Percentiles rank a stretch among this genome's conserved stretches.
phyloP scores from a whole-genome alignment of 2,113 vertebrate genomes.

The Psammodynastes pulverulentus region DNA sequence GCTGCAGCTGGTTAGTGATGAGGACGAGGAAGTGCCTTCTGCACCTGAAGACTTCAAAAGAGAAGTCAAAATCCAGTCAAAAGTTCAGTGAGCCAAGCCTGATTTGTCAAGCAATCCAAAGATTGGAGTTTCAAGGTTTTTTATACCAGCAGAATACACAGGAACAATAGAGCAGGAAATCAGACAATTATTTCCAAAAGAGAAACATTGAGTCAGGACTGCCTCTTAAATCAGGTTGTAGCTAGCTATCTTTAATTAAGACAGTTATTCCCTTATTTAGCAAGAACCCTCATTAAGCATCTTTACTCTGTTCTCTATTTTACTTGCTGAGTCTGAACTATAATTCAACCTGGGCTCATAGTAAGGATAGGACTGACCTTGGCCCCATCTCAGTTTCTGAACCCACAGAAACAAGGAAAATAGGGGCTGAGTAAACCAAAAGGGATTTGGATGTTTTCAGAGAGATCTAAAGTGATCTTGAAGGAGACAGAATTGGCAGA shows the following conservation, averaged over 20 bases:
- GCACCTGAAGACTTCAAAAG: background rate
- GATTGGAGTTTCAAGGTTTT: background rate
- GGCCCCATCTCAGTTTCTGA: background rate
- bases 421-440: background rate
- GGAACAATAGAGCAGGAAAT: background rate
- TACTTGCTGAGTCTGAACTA: background rate
- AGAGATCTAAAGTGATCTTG: background rate
- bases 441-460: background rate
- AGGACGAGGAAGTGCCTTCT: too few relatives aligned
- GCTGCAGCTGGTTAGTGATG: too few relatives aligned
- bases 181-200: background rate
- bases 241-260: background rate
- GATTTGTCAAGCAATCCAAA: background rate
- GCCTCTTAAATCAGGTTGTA: background rate
- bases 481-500: background rate
- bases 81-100: background rate
- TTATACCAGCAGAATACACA: background rate
- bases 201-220: background rate
- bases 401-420: background rate
- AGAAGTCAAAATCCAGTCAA: background rate
- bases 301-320: background rate
- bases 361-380: background rate
- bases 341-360: background rate
- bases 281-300: background rate
- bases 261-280: background rate